These are phyloP conservation scores for Coregonus clupeaformis DNA, from an alignment of 2,113 vertebrate genomes.

Conservation along the genomic window DNA sequence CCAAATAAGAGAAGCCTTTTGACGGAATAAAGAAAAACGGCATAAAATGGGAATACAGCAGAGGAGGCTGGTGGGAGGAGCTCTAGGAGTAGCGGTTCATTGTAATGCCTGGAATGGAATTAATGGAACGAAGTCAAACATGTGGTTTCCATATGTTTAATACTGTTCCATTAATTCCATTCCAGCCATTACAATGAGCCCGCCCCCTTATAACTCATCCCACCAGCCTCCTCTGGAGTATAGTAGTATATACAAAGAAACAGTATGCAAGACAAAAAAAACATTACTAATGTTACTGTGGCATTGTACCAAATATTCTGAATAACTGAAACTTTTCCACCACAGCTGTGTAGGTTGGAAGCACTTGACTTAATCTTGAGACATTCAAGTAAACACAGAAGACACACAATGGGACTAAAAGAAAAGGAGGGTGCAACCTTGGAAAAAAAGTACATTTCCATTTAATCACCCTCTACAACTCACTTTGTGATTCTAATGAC, in stretches of 20 bases:
- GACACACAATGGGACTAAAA: conserved; percentile 45
- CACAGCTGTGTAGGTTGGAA: conserved; percentile 26
- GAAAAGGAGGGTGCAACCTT: conserved; percentile 28
- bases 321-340: conserved; percentile 34
- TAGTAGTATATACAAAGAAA: conserved; percentile 40
- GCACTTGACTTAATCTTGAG: conserved; percentile 47
- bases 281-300: conserved; percentile 28
- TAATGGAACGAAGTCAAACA: too few species aligned
- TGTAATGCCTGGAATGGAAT: too few species aligned
- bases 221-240: neutral
- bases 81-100: too few species aligned
- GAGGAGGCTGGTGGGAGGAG: neutral
- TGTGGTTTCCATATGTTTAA: too few species aligned
- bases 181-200: too few species aligned
- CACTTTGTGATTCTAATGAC: neutral
- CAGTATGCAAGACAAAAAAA: conserved; percentile 40
- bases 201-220: too few species aligned
- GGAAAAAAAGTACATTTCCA: conserved; percentile 14
- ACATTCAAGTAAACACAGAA: conserved; percentile 54
- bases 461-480: conserved; percentile 45
- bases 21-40: conserved; percentile 35
- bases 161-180: too few species aligned
- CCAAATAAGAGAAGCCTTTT: conserved; percentile 63
- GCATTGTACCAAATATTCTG: conserved; percentile 43
- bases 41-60: conserved; percentile 31